phyloP scores from a whole-genome alignment of 2,797 vertebrate genomes.

The Malacoctenus gilli region DNA sequence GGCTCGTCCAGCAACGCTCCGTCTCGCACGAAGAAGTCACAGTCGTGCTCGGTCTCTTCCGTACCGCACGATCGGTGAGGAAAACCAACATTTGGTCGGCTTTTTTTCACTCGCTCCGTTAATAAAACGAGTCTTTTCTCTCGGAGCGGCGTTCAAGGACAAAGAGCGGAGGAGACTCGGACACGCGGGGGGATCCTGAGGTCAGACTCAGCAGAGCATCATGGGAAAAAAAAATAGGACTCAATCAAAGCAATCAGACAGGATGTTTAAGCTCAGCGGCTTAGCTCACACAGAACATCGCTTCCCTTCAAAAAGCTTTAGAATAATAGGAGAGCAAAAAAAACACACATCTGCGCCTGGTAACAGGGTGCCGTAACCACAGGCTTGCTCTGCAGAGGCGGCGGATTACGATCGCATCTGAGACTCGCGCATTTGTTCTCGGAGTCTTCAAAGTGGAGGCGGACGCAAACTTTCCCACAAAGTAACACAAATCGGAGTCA shows the following conservation, averaged over 20 bases:
- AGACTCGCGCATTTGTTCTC: constrained; percentile 57
- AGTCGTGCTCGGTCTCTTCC: not conserved
- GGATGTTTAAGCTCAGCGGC: constrained; percentile 7
- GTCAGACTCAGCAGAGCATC: not conserved
- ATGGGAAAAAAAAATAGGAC: constrained; percentile 19
- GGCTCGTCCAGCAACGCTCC: constrained; percentile 12
- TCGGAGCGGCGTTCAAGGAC: constrained; percentile 9
- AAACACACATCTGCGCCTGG: constrained; percentile 34
- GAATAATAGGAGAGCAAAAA: constrained; percentile 22
- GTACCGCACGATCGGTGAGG: not conserved
- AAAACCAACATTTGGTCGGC: not conserved
- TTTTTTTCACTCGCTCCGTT: constrained; percentile 23
- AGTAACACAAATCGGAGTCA: constrained; percentile 42
- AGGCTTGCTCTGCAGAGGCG: constrained; percentile 34
- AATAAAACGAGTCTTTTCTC: constrained; percentile 29
- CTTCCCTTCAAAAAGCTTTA: not conserved
- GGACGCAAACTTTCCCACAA: constrained; percentile 43
- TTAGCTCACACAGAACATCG: constrained; percentile 19
- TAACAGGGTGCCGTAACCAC: constrained; percentile 13
- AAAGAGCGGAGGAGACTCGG: constrained; percentile 13
- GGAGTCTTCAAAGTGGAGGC: constrained; percentile 50
- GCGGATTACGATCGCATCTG: constrained; percentile 49
- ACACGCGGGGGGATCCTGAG: constrained; percentile 1
- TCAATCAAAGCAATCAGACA: constrained; percentile 15
- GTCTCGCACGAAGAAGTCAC: constrained; percentile 18